Evolutionary conservation across 1,140 invertebrate species (phyloP), one percentile per base, ranked within the genome.

Genomic region (Vollenhovia emeryi): DNA sequence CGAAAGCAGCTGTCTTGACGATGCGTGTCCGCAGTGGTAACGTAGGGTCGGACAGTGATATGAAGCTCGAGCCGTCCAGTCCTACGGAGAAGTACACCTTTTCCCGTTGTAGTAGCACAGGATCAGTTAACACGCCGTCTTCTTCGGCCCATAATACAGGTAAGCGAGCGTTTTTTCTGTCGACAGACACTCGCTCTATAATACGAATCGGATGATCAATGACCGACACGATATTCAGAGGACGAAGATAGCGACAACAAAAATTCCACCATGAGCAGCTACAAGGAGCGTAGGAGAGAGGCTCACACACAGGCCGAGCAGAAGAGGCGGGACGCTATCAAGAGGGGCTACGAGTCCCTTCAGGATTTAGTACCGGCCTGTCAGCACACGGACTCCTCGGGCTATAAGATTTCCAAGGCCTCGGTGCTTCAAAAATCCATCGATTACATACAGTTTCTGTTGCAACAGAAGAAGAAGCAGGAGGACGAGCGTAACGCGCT

Each of bases 301-400:
- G 99, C 99, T 8, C 99, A 99, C 93, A 99, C 99, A 0, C 98
- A 99, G 94, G 99, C 99, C 3, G 99, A 99, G 94, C 99, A 99
- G 94, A 99, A 99, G 94, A 96, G 99, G 86, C 96, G 99, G 93
- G 98, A 99, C 96, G 98, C 98, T 3, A 99, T 99, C 80, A 99
- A 99, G 92, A 98, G 98, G 94, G 98, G 98, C 1, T 99, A 99
- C 94, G 98, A 99, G 94, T 97, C 97, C 6, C 95, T 99, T 43
- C 98, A 99, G 95, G 97, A 98, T 90, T 94, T 99, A 86, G 98
- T 99, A 6, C 99, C 99, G 2, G 98, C 97, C 64, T 99, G 98
- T 93, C 97, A 98, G 93, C 95, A 96, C 43, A 97, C 97, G 69
- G 97, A 98, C 92, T 96, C 98, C 48, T 97, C 97, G 90, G 95